phyloP scores from a whole-genome alignment of 2,113 vertebrate genomes.

The Nothoprocta perdicaria region DNA sequence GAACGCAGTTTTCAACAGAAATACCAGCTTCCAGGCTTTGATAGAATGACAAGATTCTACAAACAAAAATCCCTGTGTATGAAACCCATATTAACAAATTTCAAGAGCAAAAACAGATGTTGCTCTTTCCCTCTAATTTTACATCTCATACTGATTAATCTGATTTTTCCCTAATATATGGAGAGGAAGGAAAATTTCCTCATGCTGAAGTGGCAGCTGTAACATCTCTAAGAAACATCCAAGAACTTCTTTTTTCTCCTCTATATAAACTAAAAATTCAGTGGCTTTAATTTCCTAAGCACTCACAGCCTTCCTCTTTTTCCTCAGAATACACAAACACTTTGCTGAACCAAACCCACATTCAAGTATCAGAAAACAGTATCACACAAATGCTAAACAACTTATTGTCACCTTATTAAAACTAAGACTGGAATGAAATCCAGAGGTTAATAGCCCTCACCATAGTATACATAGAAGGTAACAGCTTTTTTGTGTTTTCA shows the following conservation, averaged over 20 bases:
- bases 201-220: neutral
- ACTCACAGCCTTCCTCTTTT: neutral
- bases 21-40: neutral
- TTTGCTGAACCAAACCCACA: neutral
- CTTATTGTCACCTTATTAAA: neutral
- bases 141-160: neutral
- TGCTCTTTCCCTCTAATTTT: neutral
- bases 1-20: neutral
- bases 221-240: neutral
- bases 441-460: neutral
- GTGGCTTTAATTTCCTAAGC: neutral
- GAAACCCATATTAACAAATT: neutral
- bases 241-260: neutral
- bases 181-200: neutral
- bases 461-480: neutral
- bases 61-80: neutral
- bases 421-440: neutral
- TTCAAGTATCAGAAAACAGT: neutral
- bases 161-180: neutral
- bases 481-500: neutral
- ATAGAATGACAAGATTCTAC: neutral
- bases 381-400: neutral
- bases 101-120: neutral
- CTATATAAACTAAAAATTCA: neutral
- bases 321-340: accelerated